These are phyloP conservation scores for Hypsibius dujardini DNA, from an alignment of 1,140 invertebrate genomes.

Conservation along the genomic window DNA sequence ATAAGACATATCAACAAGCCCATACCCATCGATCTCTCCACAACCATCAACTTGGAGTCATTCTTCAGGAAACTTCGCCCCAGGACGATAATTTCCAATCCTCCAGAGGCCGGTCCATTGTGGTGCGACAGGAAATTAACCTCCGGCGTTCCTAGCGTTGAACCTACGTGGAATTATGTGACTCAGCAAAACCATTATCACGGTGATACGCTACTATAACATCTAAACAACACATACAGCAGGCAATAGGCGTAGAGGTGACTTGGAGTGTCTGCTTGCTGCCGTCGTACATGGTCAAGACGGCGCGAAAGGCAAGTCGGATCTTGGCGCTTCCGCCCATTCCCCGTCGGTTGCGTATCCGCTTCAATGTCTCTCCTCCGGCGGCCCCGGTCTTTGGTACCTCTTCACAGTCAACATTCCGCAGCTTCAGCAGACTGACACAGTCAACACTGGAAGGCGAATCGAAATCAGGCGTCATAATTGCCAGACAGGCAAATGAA, in stretches of 20 bases:
- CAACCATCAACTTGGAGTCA: not conserved
- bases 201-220: not conserved
- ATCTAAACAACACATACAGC: conserved; percentile 1
- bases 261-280: not conserved
- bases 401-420: not conserved
- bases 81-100: not conserved
- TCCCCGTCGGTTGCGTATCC: too few species aligned
- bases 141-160: not conserved
- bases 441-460: conserved; percentile 8
- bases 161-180: conserved; percentile 2
- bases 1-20: not conserved
- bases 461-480: too few species aligned
- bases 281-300: not conserved
- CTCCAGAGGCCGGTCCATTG: not conserved
- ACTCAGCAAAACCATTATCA: too few species aligned
- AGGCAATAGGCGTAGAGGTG: not conserved
- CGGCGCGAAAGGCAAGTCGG: not conserved
- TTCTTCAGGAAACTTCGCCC: not conserved
- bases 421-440: not conserved
- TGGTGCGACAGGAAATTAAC: not conserved
- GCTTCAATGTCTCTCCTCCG: not conserved
- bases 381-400: not conserved
- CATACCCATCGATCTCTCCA: not conserved
- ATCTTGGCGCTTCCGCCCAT: not conserved
- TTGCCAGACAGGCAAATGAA: too few species aligned